Percentiles rank a stretch among this genome's conserved stretches.
Conservation (phyloP, 1,140 invertebrate species). For the Mylabris phalerata region DNA sequence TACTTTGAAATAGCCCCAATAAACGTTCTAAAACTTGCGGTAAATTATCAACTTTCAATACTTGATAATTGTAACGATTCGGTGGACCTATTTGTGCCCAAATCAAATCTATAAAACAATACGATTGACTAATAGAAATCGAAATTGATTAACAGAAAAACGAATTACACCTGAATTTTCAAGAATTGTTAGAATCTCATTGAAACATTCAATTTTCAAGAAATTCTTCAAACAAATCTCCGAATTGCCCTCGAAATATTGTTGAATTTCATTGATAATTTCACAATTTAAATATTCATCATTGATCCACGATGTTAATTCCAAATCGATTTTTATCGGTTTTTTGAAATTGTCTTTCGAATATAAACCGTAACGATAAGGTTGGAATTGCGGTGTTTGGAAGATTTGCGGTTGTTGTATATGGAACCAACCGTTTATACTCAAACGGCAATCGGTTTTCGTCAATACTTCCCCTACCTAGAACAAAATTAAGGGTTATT, state of each 20-base stretch:
- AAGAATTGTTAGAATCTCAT: slow-evolving; percentile 44
- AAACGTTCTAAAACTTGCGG: slow-evolving; percentile 44
- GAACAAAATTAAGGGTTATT: not conserved
- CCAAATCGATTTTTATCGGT: slow-evolving; percentile 27
- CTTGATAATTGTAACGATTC: slow-evolving; percentile 55
- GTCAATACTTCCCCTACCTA: slow-evolving; percentile 60
- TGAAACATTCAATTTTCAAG: slow-evolving; percentile 45
- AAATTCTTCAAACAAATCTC: slow-evolving; percentile 52
- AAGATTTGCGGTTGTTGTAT: slow-evolving; percentile 37
- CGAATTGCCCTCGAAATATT: slow-evolving; percentile 51
- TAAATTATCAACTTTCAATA: slow-evolving; percentile 44
- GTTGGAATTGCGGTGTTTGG: slow-evolving; percentile 31
- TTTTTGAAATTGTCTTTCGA: slow-evolving; percentile 17
- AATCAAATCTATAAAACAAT: slow-evolving; percentile 36
- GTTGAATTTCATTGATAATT: slow-evolving; percentile 47
- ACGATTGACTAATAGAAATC: not conserved
- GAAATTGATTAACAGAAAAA: slow-evolving; percentile 2
- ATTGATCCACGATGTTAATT: slow-evolving; percentile 45
- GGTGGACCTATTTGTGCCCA: slow-evolving; percentile 57
- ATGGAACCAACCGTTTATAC: slow-evolving; percentile 74
- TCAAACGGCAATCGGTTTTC: slow-evolving; percentile 54
- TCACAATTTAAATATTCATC: slow-evolving; percentile 45
- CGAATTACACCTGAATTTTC: slow-evolving; percentile 34
- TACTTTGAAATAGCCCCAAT: slow-evolving; percentile 47
- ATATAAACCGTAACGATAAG: slow-evolving; percentile 28